Percentiles rank a stretch among this genome's conserved stretches.
Evolutionary conservation across 2,797 vertebrate species (phyloP).

Genomic region (Hirundo rustica): DNA sequence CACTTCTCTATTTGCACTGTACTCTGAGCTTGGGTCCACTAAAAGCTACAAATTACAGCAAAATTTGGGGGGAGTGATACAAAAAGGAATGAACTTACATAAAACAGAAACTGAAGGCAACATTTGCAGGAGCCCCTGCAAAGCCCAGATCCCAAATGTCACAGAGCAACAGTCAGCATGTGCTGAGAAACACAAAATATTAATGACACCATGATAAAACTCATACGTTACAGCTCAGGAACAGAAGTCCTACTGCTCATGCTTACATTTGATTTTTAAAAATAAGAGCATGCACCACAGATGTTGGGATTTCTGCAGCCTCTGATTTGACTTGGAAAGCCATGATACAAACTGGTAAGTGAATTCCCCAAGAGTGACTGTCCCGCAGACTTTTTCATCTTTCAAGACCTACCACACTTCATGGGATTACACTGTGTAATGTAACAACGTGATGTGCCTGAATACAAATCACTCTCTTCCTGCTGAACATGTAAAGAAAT

Average conservation of each 20-base stretch:
- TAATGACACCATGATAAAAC: constrained; percentile 22
- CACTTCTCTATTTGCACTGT: not conserved
- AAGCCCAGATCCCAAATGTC: not conserved
- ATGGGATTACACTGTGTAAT: not conserved
- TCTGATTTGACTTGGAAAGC: constrained; percentile 34
- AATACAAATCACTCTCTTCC: constrained; percentile 47
- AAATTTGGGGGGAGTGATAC: not conserved
- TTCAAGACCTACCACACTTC: constrained; percentile 44
- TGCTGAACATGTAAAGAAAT: constrained; percentile 12
- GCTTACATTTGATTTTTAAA: constrained; percentile 31
- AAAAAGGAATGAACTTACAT: not conserved
- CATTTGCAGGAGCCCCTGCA: not conserved
- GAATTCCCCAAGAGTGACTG: not conserved
- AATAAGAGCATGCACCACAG: not conserved
- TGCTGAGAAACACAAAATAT: constrained; percentile 36
- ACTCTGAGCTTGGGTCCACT: not conserved
- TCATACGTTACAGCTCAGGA: constrained; percentile 26
- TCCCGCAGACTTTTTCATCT: constrained; percentile 37
- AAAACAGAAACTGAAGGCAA: not conserved
- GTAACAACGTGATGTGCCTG: constrained; percentile 17
- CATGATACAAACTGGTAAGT: not conserved
- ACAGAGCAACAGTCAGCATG: not conserved
- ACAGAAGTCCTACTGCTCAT: not conserved
- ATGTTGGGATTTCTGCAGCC: constrained; percentile 25
- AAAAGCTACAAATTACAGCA: not conserved